Conservation (phyloP, 1,140 invertebrate species). For the Caerostris extrusa region DNA sequence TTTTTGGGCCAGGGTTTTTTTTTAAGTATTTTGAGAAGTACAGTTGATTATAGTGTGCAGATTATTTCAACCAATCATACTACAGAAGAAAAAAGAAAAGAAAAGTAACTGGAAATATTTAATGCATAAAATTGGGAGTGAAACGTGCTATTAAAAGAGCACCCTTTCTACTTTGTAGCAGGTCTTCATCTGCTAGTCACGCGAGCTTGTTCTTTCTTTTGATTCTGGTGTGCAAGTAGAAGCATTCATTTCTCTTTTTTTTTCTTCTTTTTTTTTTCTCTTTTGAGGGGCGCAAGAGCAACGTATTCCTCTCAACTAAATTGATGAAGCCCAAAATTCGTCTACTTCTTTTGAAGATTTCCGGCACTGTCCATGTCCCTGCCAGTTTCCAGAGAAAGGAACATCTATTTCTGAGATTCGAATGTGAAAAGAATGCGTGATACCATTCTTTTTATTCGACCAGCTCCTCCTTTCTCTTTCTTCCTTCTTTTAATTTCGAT, state of each 20-base stretch:
- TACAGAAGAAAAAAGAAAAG: no score
- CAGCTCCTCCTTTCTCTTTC: background rate
- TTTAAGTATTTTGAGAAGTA: no score
- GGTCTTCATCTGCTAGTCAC: slow-evolving; percentile 4
- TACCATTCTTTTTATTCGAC: background rate
- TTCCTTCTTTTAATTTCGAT: background rate
- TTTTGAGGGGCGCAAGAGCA: background rate
- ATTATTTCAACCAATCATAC: no score
- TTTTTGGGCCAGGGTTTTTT: no score
- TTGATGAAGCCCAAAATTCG: slow-evolving; percentile 26
- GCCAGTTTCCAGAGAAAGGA: no score
- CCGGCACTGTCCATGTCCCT: no score
- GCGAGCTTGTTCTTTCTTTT: background rate
- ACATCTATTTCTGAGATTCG: no score
- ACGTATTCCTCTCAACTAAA: slow-evolving; percentile 23
- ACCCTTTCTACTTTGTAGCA: background rate
- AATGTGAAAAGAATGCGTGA: no score
- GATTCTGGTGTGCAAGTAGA: background rate
- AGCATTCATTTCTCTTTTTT: background rate
- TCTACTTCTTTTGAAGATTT: background rate
- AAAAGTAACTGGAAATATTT: background rate
- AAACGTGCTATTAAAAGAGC: background rate
- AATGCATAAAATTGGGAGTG: slow-evolving; percentile 19
- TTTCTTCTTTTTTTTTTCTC: background rate
- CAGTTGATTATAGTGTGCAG: no score